phyloP scores from a whole-genome alignment of 1,140 invertebrate species.

The Octopus sinensis region DNA sequence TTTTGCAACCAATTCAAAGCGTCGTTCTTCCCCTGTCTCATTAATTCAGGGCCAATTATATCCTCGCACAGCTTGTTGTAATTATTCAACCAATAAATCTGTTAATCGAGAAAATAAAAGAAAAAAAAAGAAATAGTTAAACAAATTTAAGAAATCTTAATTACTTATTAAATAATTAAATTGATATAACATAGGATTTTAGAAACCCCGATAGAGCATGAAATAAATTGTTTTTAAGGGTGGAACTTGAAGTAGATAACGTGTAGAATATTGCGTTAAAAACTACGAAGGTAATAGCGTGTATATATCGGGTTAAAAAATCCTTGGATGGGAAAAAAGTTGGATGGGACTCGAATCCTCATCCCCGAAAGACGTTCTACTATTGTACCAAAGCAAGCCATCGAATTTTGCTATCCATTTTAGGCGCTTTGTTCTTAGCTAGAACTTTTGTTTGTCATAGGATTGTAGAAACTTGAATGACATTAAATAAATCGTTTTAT shows the following conservation, averaged over 20 bases:
- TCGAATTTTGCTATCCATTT: too few species aligned
- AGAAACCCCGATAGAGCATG: background rate
- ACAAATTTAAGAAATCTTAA: background rate
- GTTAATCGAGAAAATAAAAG: slow-evolving; percentile 11
- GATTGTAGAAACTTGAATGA: too few species aligned
- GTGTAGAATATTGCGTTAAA: background rate
- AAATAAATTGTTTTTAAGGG: background rate
- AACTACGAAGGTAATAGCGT: background rate
- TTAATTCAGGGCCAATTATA: slow-evolving; percentile 28
- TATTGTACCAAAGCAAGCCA: too few species aligned
- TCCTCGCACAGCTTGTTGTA: slow-evolving; percentile 36
- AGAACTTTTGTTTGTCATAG: too few species aligned
- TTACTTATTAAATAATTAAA: background rate
- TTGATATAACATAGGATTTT: background rate
- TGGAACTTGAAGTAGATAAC: background rate
- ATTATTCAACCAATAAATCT: slow-evolving; percentile 41
- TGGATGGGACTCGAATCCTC: too few species aligned
- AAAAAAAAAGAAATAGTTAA: background rate
- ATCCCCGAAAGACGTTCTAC: too few species aligned
- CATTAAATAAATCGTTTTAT: too few species aligned
- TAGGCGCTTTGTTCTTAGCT: too few species aligned
- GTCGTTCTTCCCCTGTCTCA: slow-evolving; percentile 20
- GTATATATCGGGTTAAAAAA: too few species aligned
- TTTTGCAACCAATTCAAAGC: slow-evolving; percentile 33
- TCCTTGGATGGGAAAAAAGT: too few species aligned